phyloP scores from a whole-genome alignment of 2,888 invertebrate genomes.

The Gibbula magus region DNA sequence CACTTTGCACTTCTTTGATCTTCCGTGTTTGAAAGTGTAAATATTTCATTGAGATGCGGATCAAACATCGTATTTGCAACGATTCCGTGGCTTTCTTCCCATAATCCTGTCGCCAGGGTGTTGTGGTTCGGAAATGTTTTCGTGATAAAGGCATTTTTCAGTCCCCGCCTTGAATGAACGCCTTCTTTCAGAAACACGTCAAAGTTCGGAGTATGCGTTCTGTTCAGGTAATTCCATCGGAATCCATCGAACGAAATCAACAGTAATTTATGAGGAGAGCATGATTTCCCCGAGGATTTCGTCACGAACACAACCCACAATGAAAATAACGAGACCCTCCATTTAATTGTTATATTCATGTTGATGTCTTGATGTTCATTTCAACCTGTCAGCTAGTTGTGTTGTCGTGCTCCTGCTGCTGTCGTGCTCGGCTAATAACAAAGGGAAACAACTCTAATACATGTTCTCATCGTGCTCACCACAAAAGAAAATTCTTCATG shows the following conservation, averaged over 20 bases:
- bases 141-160: constrained; percentile 76
- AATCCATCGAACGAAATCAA: constrained; percentile 85
- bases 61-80: constrained; percentile 81
- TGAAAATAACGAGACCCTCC: too few relatives aligned
- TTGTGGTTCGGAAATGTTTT: constrained; percentile 87
- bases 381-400: too few relatives aligned
- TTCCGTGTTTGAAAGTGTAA: constrained; percentile 34
- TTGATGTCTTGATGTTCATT: too few relatives aligned
- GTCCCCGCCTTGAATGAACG: constrained; percentile 78
- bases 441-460: too few relatives aligned
- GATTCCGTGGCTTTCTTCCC: constrained; percentile 83
- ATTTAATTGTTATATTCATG: too few relatives aligned
- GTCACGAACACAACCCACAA: too few relatives aligned
- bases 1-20: constrained; percentile 75
- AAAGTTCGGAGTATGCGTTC: constrained; percentile 76
- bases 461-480: too few relatives aligned
- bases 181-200: constrained; percentile 79
- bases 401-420: too few relatives aligned
- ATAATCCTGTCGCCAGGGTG: constrained; percentile 80
- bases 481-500: too few relatives aligned
- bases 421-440: too few relatives aligned
- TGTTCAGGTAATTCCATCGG: constrained; percentile 81
- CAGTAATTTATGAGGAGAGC: constrained; percentile 63
- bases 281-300: too few relatives aligned
- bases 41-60: constrained; percentile 70